These are phyloP conservation scores for Dipus sagitta DNA, from an alignment of 2,797 vertebrate species.

Conservation along the genomic window DNA sequence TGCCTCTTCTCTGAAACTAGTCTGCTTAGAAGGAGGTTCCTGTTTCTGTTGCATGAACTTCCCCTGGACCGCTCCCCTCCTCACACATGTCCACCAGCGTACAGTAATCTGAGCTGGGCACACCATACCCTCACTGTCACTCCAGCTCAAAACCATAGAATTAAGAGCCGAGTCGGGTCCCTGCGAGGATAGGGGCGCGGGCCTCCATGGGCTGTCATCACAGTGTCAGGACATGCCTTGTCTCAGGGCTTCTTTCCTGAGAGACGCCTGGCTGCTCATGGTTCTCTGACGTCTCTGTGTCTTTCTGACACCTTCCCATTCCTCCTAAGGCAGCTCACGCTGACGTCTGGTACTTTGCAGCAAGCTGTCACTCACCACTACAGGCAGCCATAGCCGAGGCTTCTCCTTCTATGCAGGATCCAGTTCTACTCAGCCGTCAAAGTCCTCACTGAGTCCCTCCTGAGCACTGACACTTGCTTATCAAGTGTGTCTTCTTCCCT, in stretches of 20 bases:
- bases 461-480: background rate
- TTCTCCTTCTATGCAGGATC: background rate
- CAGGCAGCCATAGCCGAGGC: background rate
- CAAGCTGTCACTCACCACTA: background rate
- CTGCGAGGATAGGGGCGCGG: background rate
- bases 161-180: background rate
- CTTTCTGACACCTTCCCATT: background rate
- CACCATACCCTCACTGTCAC: background rate
- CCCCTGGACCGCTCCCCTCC: background rate
- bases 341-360: background rate
- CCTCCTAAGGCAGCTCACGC: background rate
- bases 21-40: background rate
- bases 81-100: background rate
- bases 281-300: background rate
- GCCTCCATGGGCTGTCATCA: background rate
- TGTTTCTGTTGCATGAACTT: constrained; percentile 32
- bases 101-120: background rate
- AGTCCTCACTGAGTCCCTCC: background rate
- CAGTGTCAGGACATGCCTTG: too few species aligned
- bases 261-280: background rate
- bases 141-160: background rate
- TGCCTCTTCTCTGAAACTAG: background rate
- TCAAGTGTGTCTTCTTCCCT: background rate
- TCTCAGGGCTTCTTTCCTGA: background rate
- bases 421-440: background rate